Evolutionary conservation across 2,888 invertebrate species (phyloP).

Genomic region (Pinctada fucata): DNA sequence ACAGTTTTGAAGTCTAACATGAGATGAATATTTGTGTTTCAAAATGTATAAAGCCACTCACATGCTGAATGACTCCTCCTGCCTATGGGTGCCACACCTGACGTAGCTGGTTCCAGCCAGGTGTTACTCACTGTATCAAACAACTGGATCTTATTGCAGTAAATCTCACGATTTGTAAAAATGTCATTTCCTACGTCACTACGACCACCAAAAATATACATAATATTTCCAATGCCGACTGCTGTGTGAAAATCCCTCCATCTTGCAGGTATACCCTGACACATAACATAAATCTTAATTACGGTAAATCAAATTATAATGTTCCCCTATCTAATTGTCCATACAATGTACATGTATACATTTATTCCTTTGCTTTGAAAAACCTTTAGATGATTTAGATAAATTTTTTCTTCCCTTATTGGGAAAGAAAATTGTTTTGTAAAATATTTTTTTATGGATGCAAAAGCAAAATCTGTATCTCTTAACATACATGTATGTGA

Average conservation of each 20-base stretch:
- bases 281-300: slow-evolving; percentile 7
- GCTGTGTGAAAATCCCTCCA: slow-evolving; percentile 94
- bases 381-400: no score
- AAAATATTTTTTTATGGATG: no score
- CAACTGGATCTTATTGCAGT: slow-evolving; percentile 84
- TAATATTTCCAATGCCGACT: slow-evolving; percentile 85
- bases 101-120: slow-evolving; percentile 82
- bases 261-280: slow-evolving; percentile 83
- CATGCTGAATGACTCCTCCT: slow-evolving; percentile 94
- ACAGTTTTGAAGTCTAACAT: no score
- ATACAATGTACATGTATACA: no score
- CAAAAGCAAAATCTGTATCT: no score
- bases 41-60: slow-evolving; percentile 78
- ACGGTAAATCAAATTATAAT: no score
- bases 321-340: neutral
- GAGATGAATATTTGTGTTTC: no score
- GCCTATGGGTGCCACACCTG: slow-evolving; percentile 84
- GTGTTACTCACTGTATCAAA: slow-evolving; percentile 84
- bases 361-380: no score
- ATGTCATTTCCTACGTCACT: slow-evolving; percentile 85
- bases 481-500: no score
- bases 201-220: slow-evolving; percentile 94
- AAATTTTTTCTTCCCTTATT: no score
- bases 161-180: slow-evolving; percentile 84
- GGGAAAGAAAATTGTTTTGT: no score